Conservation (phyloP, 2,797 vertebrate species). For the Balearica regulorum region DNA sequence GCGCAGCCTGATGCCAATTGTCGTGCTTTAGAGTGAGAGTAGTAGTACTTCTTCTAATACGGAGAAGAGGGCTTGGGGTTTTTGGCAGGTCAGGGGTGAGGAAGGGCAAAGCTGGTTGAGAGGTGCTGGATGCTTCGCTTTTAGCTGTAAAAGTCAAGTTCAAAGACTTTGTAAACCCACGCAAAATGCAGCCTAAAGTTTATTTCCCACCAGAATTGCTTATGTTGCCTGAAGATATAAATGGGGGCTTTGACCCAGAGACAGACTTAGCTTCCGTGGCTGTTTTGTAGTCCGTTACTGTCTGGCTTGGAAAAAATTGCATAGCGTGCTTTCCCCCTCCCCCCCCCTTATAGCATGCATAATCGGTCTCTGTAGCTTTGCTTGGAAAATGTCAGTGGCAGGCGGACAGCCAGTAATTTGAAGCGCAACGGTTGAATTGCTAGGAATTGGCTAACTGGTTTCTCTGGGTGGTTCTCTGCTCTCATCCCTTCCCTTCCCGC, state of each 20-base stretch:
- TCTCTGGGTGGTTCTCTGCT: no score
- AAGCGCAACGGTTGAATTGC: no score
- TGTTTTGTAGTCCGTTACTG: not conserved
- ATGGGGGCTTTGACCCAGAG: not conserved
- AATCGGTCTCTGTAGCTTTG: no score
- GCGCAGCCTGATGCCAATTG: not conserved
- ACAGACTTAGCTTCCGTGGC: not conserved
- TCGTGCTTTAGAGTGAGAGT: not conserved
- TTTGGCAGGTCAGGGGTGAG: not conserved
- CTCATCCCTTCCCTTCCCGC: no score
- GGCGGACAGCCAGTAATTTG: no score
- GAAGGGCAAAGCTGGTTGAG: not conserved
- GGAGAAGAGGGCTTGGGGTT: not conserved
- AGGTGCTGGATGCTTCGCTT: not conserved
- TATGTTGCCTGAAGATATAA: not conserved
- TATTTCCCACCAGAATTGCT: not conserved
- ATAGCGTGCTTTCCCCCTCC: not conserved
- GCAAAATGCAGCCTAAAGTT: not conserved
- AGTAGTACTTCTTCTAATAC: not conserved
- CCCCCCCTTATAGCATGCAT: not conserved
- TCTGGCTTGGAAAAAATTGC: no score
- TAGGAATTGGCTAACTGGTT: conserved; percentile 35
- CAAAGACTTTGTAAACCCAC: not conserved
- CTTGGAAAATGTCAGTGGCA: no score
- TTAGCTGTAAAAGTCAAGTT: not conserved